These are phyloP conservation scores for Allobates femoralis DNA, from an alignment of 2,797 vertebrate genomes.

Conservation along the genomic window DNA sequence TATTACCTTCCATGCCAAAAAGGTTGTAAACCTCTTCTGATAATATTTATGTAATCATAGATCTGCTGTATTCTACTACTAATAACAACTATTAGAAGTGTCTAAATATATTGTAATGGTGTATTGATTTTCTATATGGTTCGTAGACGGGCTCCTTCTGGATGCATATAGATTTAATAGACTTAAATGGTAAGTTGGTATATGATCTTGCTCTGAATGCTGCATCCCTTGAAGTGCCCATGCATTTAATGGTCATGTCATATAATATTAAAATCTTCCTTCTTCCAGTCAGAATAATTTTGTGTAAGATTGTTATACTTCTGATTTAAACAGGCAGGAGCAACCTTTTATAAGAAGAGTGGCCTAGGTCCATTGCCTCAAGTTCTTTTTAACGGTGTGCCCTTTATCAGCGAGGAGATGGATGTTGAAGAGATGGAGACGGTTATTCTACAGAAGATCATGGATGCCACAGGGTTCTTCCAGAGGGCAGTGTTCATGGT, in stretches of 20 bases:
- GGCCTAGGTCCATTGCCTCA: constrained; percentile 88
- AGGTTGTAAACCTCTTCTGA: too few species aligned
- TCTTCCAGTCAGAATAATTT: constrained; percentile 57
- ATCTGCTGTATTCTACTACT: too few species aligned
- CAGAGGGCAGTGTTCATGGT: constrained; percentile 91
- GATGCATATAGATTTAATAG: background rate
- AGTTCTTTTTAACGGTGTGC: constrained; percentile 93
- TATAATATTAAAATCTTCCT: constrained; percentile 63
- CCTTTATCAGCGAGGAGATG: constrained; percentile 85
- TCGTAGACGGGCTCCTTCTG: background rate
- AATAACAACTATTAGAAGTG: too few species aligned
- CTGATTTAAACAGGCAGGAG: constrained; percentile 82
- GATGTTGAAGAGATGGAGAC: constrained; percentile 86
- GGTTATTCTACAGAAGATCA: constrained; percentile 86
- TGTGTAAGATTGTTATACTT: constrained; percentile 70
- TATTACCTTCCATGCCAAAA: too few species aligned
- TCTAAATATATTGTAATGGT: background rate
- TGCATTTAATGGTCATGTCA: constrained; percentile 55
- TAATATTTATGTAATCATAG: too few species aligned
- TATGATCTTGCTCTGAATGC: background rate
- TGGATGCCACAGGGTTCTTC: constrained; percentile 84
- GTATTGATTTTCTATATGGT: background rate
- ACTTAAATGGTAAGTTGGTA: background rate
- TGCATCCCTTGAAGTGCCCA: background rate
- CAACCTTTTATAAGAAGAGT: constrained; percentile 85